A percentile compares a stretch with the other conserved stretches of the same genome.
phyloP scores from a whole-genome alignment of 1,140 invertebrate species.

The Vollenhovia emeryi region DNA sequence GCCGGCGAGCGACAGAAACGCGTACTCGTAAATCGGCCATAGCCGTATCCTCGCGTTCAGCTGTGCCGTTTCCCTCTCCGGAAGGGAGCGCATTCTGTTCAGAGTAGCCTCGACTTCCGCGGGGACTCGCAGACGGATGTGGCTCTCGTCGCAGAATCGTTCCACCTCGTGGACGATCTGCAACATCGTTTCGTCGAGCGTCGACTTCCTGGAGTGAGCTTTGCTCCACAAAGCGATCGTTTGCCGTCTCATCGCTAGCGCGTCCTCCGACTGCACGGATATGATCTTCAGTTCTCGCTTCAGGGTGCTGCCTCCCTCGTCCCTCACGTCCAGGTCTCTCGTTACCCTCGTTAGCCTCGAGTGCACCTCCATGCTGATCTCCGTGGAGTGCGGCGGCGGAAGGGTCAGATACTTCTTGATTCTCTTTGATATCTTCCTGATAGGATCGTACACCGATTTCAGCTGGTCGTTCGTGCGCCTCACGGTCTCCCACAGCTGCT shows the following conservation, averaged over 20 bases:
- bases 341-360: constrained; percentile 60
- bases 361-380: constrained; percentile 63
- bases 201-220: constrained; percentile 30
- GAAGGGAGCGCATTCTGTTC: constrained; percentile 10
- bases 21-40: constrained; percentile 84
- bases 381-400: constrained; percentile 76
- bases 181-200: not conserved
- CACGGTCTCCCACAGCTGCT: constrained; percentile 54
- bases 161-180: constrained; percentile 55
- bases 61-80: not conserved
- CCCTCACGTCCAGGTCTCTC: constrained; percentile 58
- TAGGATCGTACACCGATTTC: constrained; percentile 71
- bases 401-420: constrained; percentile 72
- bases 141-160: constrained; percentile 57
- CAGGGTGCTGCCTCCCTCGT: constrained; percentile 26
- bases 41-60: constrained; percentile 69
- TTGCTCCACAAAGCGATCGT: constrained; percentile 71
- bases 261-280: constrained; percentile 56
- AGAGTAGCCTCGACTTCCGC: not conserved
- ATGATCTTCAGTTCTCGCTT: constrained; percentile 70
- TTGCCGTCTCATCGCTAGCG: constrained; percentile 35
- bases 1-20: constrained; percentile 74
- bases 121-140: constrained; percentile 22
- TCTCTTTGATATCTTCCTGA: constrained; percentile 77
- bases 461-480: constrained; percentile 64